These are phyloP conservation scores for Novumbra hubbsi DNA, from an alignment of 2,797 vertebrate species.

Conservation along the genomic window DNA sequence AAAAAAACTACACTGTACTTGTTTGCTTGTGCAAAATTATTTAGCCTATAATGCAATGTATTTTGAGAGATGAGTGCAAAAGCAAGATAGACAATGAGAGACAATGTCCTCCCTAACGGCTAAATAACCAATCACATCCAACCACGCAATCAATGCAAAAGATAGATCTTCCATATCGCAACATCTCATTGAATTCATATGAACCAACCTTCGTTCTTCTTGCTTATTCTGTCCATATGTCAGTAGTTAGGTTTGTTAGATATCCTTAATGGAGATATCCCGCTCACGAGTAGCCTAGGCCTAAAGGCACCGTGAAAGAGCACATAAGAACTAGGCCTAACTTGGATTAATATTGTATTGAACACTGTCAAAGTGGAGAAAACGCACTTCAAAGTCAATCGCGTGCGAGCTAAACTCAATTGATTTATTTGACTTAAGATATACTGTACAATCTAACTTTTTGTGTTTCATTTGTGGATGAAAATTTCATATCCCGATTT, in stretches of 20 bases:
- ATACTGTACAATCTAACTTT: conserved; percentile 53
- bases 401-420: conserved; percentile 45
- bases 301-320: neutral
- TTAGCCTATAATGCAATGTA: neutral
- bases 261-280: conserved; percentile 22
- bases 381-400: conserved; percentile 65
- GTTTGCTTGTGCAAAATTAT: neutral
- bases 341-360: conserved; percentile 26
- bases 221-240: too few species aligned
- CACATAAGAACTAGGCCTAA: conserved; percentile 42
- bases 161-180: neutral
- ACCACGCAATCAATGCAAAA: neutral
- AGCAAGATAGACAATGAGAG: neutral
- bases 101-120: neutral
- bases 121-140: neutral
- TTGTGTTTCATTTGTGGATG: conserved; percentile 81
- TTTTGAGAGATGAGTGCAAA: neutral
- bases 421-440: conserved; percentile 77
- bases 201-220: neutral
- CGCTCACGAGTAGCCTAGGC: conserved; percentile 35
- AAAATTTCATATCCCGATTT: conserved; percentile 92
- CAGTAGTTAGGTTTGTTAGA: neutral
- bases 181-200: neutral
- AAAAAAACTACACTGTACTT: neutral
- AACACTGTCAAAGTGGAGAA: conserved; percentile 46